Conservation (phyloP, 2,113 vertebrate genomes). For the Uria aalge region DNA sequence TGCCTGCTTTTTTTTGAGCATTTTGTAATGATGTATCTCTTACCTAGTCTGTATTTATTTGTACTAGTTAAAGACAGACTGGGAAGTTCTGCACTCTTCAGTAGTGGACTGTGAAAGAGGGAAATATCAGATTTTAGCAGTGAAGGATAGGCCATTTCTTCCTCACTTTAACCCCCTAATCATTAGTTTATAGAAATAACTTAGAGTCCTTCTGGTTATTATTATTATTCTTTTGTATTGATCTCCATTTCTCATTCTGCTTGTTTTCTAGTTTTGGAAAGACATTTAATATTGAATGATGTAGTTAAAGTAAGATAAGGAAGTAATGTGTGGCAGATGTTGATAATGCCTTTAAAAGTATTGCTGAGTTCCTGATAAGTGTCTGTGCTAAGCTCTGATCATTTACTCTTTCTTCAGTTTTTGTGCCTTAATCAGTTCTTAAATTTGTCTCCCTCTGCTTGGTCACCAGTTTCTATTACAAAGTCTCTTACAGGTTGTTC, state of each 20-base stretch:
- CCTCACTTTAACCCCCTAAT: neutral
- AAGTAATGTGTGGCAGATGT: neutral
- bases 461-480: neutral
- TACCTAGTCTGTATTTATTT: neutral
- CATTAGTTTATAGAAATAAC: neutral
- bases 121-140: neutral
- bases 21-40: neutral
- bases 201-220: neutral
- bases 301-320: neutral
- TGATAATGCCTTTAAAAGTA: neutral
- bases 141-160: neutral
- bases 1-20: neutral
- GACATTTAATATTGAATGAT: neutral
- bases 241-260: neutral
- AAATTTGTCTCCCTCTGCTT: neutral
- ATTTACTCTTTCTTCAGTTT: neutral
- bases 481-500: neutral
- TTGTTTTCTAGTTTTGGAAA: neutral
- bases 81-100: neutral
- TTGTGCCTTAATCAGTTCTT: neutral
- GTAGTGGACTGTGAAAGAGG: neutral
- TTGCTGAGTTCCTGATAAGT: neutral
- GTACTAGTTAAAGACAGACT: neutral
- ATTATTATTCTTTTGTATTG: neutral
- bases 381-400: neutral